phyloP scores from a whole-genome alignment of 2,113 vertebrate genomes.

The Peromyscus maniculatus region DNA sequence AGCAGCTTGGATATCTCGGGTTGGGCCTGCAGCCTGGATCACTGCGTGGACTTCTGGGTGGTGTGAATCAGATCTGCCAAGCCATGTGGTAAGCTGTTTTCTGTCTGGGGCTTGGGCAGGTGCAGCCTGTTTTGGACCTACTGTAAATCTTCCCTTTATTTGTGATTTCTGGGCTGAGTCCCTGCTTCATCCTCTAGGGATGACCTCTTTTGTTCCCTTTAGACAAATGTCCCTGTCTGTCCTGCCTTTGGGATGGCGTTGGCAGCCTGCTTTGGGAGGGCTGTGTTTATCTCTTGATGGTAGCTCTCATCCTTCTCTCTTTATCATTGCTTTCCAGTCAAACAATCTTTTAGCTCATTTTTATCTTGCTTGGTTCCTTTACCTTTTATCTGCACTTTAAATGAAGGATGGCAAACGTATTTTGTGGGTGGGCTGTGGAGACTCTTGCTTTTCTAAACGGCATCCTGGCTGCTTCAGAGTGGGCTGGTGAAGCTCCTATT shows the following conservation, averaged over 20 bases:
- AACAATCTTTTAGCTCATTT: neutral
- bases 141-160: neutral
- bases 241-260: neutral
- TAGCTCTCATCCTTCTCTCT: neutral
- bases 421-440: rapidly evolving
- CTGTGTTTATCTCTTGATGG: neutral
- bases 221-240: neutral
- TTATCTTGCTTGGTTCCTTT: constrained; percentile 53
- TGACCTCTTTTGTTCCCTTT: neutral
- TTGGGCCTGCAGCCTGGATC: no score
- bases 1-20: no score
- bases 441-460: rapidly evolving
- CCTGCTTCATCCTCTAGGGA: neutral
- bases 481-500: neutral
- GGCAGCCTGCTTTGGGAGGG: neutral
- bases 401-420: neutral
- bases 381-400: constrained; percentile 13
- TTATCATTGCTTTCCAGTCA: constrained; percentile 50
- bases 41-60: neutral
- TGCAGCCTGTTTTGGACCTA: rapidly evolving
- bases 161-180: neutral
- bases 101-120: neutral
- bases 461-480: neutral
- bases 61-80: neutral
- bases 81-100: rapidly evolving